phyloP scores from a whole-genome alignment of 1,140 invertebrate genomes.

The Palaemon carinicauda region DNA sequence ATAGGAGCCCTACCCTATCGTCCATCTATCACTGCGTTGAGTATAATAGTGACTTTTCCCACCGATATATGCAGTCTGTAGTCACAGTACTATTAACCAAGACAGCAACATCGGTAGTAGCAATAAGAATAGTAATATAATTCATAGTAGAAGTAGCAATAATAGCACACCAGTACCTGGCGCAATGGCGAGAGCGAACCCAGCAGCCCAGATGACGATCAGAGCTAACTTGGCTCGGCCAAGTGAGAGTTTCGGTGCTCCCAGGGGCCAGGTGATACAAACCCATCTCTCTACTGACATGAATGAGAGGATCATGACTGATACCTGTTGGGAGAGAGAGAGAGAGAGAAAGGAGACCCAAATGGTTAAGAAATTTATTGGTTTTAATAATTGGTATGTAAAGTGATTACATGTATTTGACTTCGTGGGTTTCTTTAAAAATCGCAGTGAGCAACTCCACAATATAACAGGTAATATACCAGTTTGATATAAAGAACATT shows the following conservation, averaged over 20 bases:
- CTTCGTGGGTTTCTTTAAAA: too few species aligned
- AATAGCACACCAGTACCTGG: background rate
- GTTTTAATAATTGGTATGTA: too few species aligned
- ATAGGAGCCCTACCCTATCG: too few species aligned
- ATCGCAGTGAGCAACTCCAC: too few species aligned
- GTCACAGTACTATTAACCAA: background rate
- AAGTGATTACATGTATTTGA: too few species aligned
- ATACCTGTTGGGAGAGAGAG: conserved; percentile 67
- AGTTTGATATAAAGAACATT: too few species aligned
- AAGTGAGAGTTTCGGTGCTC: conserved; percentile 24
- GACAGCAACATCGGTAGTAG: background rate
- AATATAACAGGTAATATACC: too few species aligned
- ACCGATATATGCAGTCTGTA: too few species aligned
- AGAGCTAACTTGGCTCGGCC: conserved; percentile 14
- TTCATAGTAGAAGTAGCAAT: too few species aligned
- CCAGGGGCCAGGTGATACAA: conserved; percentile 75
- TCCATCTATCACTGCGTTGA: too few species aligned
- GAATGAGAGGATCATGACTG: conserved; percentile 77
- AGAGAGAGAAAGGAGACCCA: too few species aligned
- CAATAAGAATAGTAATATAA: background rate
- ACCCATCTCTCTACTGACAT: conserved; percentile 81
- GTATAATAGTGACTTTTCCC: too few species aligned
- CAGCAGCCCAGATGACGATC: conserved; percentile 4
- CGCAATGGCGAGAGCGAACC: background rate
- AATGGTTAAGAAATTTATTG: background rate